These are phyloP conservation scores for Zophobas morio DNA, from an alignment of 1,140 invertebrate species.

Conservation along the genomic window DNA sequence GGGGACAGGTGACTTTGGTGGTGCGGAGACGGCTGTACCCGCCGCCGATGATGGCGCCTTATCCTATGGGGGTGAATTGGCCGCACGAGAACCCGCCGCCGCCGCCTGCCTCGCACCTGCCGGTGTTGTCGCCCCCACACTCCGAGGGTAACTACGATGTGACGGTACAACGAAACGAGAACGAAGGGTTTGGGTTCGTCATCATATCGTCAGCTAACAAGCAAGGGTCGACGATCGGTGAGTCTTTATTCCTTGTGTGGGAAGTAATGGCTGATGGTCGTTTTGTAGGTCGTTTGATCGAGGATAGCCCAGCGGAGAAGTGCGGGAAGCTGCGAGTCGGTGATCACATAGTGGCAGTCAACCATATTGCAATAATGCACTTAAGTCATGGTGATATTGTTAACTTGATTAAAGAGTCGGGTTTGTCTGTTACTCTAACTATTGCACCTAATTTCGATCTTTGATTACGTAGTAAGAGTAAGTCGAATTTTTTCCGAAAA, in stretches of 20 bases:
- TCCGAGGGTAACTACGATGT: slow-evolving; percentile 83
- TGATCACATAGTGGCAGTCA: slow-evolving; percentile 96
- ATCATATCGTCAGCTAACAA: slow-evolving; percentile 97
- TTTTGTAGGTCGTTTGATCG: slow-evolving; percentile 87
- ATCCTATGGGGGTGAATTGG: slow-evolving; percentile 54
- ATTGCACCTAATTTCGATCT: slow-evolving; percentile 75
- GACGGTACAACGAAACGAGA: slow-evolving; percentile 89
- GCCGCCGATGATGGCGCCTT: slow-evolving; percentile 47
- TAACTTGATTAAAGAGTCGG: slow-evolving; percentile 94
- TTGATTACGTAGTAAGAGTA: slow-evolving; percentile 55
- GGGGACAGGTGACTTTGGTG: slow-evolving; percentile 83
- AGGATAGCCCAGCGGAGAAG: slow-evolving; percentile 94
- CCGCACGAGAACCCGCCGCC: slow-evolving; percentile 55
- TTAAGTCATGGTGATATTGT: slow-evolving; percentile 97
- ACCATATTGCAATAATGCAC: slow-evolving; percentile 91
- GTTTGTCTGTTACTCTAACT: slow-evolving; percentile 90
- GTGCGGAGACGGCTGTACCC: slow-evolving; percentile 74
- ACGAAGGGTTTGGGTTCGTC: slow-evolving; percentile 98
- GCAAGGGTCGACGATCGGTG: slow-evolving; percentile 94
- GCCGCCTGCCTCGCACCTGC: slow-evolving; percentile 41
- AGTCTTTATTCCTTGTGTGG: slow-evolving; percentile 61
- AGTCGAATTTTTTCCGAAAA: slow-evolving; percentile 23
- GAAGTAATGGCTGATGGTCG: not conserved
- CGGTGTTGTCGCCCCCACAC: slow-evolving; percentile 66
- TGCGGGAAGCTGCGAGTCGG: slow-evolving; percentile 93